Evolutionary conservation across 2,113 vertebrate species (phyloP).

Genomic region (Hippocampus abdominalis): DNA sequence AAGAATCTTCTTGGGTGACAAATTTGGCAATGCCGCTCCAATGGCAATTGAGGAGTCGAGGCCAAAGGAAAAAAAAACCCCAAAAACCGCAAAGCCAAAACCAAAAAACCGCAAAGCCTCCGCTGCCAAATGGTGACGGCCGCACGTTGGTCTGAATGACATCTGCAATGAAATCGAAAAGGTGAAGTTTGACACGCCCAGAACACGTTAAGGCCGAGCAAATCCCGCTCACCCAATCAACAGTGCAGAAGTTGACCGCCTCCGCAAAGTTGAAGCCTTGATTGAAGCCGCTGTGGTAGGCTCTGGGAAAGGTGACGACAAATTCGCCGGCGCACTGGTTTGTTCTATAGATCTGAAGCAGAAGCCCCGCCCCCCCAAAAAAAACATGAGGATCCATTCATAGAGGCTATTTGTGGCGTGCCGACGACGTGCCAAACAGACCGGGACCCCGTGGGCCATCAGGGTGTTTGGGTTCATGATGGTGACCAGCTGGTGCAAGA

Average conservation of each 20-base stretch:
- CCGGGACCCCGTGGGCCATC: slow-evolving; percentile 94
- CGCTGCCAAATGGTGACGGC: no score
- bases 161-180: not conserved
- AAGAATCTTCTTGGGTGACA: no score
- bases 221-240: slow-evolving; percentile 85
- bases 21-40: no score
- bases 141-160: no score
- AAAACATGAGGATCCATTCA: not conserved
- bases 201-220: not conserved
- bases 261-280: slow-evolving; percentile 99
- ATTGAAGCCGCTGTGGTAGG: slow-evolving; percentile 98
- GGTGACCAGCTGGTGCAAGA: slow-evolving; percentile 97
- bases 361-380: not conserved
- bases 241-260: slow-evolving; percentile 98
- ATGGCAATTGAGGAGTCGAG: no score
- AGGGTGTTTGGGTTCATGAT: slow-evolving; percentile 99
- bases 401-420: not conserved
- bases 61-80: no score
- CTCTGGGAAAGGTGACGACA: slow-evolving; percentile 94
- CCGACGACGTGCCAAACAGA: slow-evolving; percentile 37
- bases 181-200: no score
- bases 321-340: slow-evolving; percentile 99
- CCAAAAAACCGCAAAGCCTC: no score
- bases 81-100: no score
- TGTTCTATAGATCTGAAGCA: slow-evolving; percentile 87